Base-by-base conservation (phyloP, 2,888 invertebrate species). In the Cataglyphis livida region DNA sequence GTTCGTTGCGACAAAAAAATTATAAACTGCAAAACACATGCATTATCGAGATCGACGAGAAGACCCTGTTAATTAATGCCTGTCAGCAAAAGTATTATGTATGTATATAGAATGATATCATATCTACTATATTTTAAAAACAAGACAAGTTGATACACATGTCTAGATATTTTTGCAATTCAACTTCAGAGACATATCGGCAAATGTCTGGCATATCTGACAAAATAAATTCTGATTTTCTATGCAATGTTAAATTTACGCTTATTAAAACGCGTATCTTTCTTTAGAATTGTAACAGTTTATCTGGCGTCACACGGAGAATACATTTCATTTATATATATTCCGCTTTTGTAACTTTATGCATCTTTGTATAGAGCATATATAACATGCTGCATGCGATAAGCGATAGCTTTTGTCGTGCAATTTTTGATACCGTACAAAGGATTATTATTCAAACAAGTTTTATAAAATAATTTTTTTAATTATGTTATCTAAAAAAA, bases 1-100 rank as follows among this genome's bases (percentile, higher is more conserved):
- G 70, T 82, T 64, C 71, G 62, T 38, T 21, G 35, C 41, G 44
- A 28, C 21, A 79, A 82, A 59, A 86, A 85, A 86, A 89, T 89
- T 83, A 82, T 89, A 83, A 85, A 84, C 66, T 81, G 61, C 70
- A 15, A 44, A 71, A 51, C 38, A 59, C 18, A 1, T 32, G 68
- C n/a, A 32, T 10, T 41, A 51, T 51, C 7, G 51, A 5, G n/a
- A 48, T 18, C 15, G 2, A 18, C 5, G 21, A 12, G 21, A 12
- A 10, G 3, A 21, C 12, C 12, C 21, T 51, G 7, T 12, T 38
- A 10, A 6, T n/a, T n/a, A 51, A 66, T 6, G n/a, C 7, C 0
- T 21, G 6, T 4, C 18, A 12, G 18, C n/a, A 18, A 18, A 32
- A 38, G 7, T 10, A 2, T 41, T 35, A 35, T 12, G 4, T 6